Evolutionary conservation across 2,888 invertebrate genomes (phyloP).

Genomic region (Diloba caeruleocephala): DNA sequence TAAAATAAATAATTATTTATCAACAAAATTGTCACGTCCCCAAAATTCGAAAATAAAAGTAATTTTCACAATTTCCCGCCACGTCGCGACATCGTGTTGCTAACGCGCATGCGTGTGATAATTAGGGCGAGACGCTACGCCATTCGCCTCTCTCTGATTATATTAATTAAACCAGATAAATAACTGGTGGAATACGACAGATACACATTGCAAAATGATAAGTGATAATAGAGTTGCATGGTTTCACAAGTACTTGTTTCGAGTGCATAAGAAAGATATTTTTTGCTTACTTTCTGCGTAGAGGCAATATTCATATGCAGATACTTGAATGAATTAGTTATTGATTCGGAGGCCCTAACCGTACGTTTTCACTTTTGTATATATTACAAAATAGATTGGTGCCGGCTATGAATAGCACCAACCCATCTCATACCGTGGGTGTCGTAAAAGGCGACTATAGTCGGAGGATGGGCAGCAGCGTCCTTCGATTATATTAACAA

Average conservation of each 20-base stretch:
- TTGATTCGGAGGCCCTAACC: too few species aligned
- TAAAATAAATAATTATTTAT: too few species aligned
- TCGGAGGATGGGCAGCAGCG: too few species aligned
- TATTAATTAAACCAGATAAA: slow-evolving; percentile 60
- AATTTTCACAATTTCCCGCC: slow-evolving; percentile 38
- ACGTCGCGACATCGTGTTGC: slow-evolving; percentile 40
- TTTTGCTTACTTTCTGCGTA: slow-evolving; percentile 29
- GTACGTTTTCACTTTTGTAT: too few species aligned
- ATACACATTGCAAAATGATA: slow-evolving; percentile 42
- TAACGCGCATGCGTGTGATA: slow-evolving; percentile 57
- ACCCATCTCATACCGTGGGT: too few species aligned
- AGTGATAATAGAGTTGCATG: slow-evolving; percentile 38
- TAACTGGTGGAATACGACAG: slow-evolving; percentile 48
- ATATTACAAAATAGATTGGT: too few species aligned
- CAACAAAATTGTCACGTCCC: neutral
- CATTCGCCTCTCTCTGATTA: slow-evolving; percentile 49
- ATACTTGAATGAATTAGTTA: slow-evolving; percentile 22
- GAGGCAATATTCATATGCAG: slow-evolving; percentile 15
- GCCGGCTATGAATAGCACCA: too few species aligned
- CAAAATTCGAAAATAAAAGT: slow-evolving; percentile 52
- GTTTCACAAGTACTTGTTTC: slow-evolving; percentile 44
- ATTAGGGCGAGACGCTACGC: slow-evolving; percentile 72
- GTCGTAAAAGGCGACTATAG: too few species aligned
- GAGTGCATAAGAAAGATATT: slow-evolving; percentile 41
- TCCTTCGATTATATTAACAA: too few species aligned